These are phyloP conservation scores for Coluber constrictor DNA, from an alignment of 2,797 vertebrate genomes.

Conservation along the genomic window DNA sequence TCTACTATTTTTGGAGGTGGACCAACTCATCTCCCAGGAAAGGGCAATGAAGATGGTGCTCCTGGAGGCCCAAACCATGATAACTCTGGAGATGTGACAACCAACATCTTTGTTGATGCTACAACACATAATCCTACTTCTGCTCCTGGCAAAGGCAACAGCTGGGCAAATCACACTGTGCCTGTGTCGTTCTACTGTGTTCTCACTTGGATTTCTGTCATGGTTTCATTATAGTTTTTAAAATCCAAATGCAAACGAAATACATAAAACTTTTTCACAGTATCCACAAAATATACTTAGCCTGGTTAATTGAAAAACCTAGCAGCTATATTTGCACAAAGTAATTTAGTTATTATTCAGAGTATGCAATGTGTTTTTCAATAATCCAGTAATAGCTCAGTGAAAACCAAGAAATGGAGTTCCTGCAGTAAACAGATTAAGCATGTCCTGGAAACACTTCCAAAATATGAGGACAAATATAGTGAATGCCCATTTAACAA, in stretches of 20 bases:
- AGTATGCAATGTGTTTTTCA: too few relatives aligned
- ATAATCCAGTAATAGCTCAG: too few relatives aligned
- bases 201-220: neutral
- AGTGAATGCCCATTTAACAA: neutral
- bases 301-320: neutral
- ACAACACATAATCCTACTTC: neutral
- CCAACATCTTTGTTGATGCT: neutral
- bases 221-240: neutral
- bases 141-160: neutral
- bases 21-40: neutral
- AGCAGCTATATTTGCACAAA: too few relatives aligned
- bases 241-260: rapidly evolving
- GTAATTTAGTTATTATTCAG: too few relatives aligned
- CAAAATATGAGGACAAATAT: neutral
- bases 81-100: neutral
- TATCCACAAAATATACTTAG: neutral
- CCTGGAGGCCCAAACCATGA: neutral
- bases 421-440: too few relatives aligned
- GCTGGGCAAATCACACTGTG: rapidly evolving
- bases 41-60: too few relatives aligned
- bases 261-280: neutral
- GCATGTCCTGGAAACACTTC: neutral
- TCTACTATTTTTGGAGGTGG: neutral
- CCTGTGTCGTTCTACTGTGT: neutral
- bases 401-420: too few relatives aligned